Percentiles rank a stretch among this genome's conserved stretches.
These are phyloP conservation scores for Hetaerina americana DNA, from an alignment of 1,140 invertebrate species.

Conservation along the genomic window DNA sequence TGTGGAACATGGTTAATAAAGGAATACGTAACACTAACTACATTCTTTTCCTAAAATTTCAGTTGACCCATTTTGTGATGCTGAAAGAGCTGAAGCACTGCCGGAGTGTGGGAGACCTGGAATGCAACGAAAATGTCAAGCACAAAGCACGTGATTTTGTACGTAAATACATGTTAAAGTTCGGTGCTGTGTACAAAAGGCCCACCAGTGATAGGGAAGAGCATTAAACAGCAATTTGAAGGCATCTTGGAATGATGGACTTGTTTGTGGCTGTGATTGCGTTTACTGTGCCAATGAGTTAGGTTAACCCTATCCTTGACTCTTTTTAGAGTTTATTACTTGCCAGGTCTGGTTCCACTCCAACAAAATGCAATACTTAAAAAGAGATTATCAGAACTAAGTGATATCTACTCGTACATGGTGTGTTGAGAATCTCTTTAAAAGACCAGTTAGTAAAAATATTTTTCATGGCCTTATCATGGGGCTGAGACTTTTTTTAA, in stretches of 20 bases:
- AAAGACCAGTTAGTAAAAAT: not conserved
- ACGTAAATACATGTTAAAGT: conserved; percentile 91
- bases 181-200: conserved; percentile 55
- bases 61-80: conserved; percentile 95
- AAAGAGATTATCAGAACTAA: not conserved
- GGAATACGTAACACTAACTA: too few relatives aligned
- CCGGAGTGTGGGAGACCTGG: conserved; percentile 68
- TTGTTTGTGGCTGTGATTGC: conserved; percentile 1
- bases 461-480: not conserved
- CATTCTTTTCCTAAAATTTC: too few relatives aligned
- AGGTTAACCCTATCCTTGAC: not conserved
- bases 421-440: not conserved
- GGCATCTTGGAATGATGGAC: not conserved
- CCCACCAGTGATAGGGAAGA: conserved; percentile 36
- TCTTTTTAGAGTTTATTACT: not conserved
- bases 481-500: not conserved
- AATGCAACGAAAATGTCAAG: conserved; percentile 84
- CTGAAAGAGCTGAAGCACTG: conserved; percentile 91
- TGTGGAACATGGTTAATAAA: too few relatives aligned
- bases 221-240: not conserved
- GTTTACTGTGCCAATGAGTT: not conserved
- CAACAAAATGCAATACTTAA: not conserved
- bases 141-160: conserved; percentile 91
- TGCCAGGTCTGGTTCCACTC: not conserved
- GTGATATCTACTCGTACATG: not conserved